A percentile compares a stretch with the other conserved stretches of the same genome.
phyloP scores from a whole-genome alignment of 2,113 vertebrate species.

The Engystomops pustulosus region DNA sequence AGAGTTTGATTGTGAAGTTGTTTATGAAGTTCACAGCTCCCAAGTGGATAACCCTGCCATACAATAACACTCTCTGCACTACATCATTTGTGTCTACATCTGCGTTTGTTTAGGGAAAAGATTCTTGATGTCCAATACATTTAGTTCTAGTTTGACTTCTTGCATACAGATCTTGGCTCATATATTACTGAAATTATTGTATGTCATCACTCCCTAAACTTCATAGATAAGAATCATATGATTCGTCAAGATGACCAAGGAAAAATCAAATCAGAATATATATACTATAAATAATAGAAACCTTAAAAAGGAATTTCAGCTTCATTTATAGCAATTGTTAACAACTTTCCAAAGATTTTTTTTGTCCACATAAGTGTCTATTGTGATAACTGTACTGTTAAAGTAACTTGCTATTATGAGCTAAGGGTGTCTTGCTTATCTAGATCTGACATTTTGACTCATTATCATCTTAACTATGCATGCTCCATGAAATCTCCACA shows the following conservation, averaged over 20 bases:
- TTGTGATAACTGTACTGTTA: too few species aligned
- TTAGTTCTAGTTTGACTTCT: neutral
- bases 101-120: constrained; percentile 32
- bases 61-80: constrained; percentile 31
- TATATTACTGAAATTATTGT: neutral
- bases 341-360: neutral
- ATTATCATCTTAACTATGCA: too few species aligned
- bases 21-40: constrained; percentile 12
- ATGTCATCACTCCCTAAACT: neutral
- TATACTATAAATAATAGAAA: neutral
- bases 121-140: constrained; percentile 23
- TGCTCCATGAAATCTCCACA: too few species aligned
- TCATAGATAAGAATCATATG: neutral
- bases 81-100: constrained; percentile 39
- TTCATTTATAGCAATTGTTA: neutral
- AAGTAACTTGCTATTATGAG: neutral
- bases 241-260: neutral
- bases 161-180: neutral
- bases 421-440: too few species aligned
- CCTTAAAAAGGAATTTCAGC: neutral
- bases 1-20: constrained; percentile 13
- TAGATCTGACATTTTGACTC: too few species aligned
- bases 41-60: constrained; percentile 12
- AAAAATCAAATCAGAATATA: neutral
- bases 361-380: neutral